These are phyloP conservation scores for Mesorhabditis spiculigera DNA, from an alignment of 2,888 invertebrate species.

Conservation along the genomic window DNA sequence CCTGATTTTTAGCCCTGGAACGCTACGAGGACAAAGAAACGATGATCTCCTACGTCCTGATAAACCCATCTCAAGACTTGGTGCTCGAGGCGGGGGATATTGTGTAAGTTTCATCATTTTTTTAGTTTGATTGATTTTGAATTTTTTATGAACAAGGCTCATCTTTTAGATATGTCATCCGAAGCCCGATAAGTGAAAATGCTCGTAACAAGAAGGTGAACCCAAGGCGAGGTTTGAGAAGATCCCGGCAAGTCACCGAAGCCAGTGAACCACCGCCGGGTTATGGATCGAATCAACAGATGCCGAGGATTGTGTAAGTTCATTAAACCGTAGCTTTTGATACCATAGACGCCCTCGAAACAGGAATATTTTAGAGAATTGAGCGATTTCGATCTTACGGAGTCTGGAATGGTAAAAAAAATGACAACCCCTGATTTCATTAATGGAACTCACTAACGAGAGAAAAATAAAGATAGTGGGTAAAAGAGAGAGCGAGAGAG, in stretches of 20 bases:
- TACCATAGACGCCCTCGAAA: not conserved
- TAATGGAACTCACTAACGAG: too few relatives aligned
- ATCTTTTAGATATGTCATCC: constrained; percentile 31
- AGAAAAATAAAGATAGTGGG: too few relatives aligned
- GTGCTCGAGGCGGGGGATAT: constrained; percentile 92
- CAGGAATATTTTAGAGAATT: too few relatives aligned
- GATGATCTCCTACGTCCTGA: constrained; percentile 90
- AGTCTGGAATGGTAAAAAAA: too few relatives aligned
- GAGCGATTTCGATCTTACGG: too few relatives aligned
- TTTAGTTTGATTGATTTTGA: too few relatives aligned
- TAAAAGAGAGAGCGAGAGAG: too few relatives aligned
- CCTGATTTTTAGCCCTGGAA: constrained; percentile 9
- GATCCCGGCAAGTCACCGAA: constrained; percentile 35
- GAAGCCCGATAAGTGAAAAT: constrained; percentile 43
- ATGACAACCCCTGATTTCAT: too few relatives aligned
- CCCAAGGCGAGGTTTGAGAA: constrained; percentile 42
- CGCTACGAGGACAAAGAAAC: constrained; percentile 27
- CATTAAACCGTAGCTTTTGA: not conserved
- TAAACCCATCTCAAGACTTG: constrained; percentile 94
- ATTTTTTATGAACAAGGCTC: constrained; percentile 11
- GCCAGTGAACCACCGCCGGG: constrained; percentile 19
- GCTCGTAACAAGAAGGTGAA: constrained; percentile 40
- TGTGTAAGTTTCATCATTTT: constrained; percentile 83
- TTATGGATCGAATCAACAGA: not conserved
- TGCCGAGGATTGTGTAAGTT: not conserved